Conservation (phyloP, 53 echinoderm and acorn worm species). For the Luidia sarsii region DNA sequence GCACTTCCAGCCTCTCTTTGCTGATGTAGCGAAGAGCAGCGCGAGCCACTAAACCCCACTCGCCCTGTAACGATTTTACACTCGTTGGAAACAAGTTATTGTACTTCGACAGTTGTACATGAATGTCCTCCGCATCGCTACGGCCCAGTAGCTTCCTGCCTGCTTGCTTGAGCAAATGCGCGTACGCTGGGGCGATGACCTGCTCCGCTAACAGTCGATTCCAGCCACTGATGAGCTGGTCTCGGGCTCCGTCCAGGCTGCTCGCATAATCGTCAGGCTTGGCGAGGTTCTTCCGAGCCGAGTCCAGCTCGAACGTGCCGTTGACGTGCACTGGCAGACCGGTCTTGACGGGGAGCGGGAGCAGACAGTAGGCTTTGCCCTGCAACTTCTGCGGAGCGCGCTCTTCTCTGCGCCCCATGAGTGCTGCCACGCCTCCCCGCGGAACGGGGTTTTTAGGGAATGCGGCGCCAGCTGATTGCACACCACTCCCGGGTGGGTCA, state of each 20-base stretch:
- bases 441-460: slow-evolving; percentile 42
- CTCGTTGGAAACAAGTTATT: slow-evolving; percentile 39
- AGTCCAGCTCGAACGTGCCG: slow-evolving; percentile 74
- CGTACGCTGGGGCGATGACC: slow-evolving; percentile 73
- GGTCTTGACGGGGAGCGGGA: slow-evolving; percentile 77
- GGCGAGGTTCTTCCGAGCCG: slow-evolving; percentile 74
- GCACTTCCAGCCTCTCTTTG: slow-evolving; percentile 8
- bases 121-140: background rate
- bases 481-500: background rate
- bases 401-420: background rate
- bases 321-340: slow-evolving; percentile 53
- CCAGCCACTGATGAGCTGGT: slow-evolving; percentile 59
- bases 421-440: slow-evolving; percentile 86
- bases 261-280: slow-evolving; percentile 44
- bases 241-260: background rate
- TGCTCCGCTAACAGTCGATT: slow-evolving; percentile 46
- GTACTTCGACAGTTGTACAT: background rate
- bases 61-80: background rate
- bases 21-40: slow-evolving; percentile 26
- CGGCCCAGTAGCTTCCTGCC: background rate
- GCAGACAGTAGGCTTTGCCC: slow-evolving; percentile 76
- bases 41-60: slow-evolving; percentile 41
- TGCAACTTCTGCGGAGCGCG: background rate
- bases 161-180: slow-evolving; percentile 24
- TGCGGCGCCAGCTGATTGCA: background rate